Evolutionary conservation across 1,140 invertebrate species (phyloP).

Genomic region (Littorina saxatilis): DNA sequence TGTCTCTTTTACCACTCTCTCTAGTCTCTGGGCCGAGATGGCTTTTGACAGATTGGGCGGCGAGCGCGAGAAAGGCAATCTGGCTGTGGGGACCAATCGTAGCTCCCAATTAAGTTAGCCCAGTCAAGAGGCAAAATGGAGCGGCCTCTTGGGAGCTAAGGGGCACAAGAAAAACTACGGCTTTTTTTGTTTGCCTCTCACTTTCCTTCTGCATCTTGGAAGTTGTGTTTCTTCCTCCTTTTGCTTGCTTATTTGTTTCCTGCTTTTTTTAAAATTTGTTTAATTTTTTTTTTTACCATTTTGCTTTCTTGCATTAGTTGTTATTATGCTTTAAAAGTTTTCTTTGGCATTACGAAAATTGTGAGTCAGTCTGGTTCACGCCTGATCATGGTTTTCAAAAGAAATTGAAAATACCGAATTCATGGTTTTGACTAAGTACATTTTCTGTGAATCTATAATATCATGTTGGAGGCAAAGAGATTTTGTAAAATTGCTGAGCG

Average conservation of each 20-base stretch:
- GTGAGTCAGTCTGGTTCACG: too few relatives aligned
- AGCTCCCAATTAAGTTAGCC: neutral
- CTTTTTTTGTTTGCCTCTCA: neutral
- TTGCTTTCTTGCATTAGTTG: neutral
- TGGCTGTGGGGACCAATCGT: neutral
- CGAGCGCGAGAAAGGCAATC: neutral
- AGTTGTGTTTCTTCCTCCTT: neutral
- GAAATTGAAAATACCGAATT: too few relatives aligned
- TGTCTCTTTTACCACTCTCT: neutral
- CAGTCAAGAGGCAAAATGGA: neutral
- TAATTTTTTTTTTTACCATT: neutral
- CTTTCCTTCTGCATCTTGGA: neutral
- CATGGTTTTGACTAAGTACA: too few relatives aligned
- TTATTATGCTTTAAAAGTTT: neutral
- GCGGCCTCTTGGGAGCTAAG: neutral
- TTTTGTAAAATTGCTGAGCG: too few relatives aligned
- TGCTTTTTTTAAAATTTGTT: neutral
- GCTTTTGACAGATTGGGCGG: constrained; percentile 9
- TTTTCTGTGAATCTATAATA: too few relatives aligned
- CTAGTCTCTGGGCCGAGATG: neutral
- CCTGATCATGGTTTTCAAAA: too few relatives aligned
- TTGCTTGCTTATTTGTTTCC: neutral
- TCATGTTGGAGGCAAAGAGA: too few relatives aligned
- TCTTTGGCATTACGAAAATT: neutral
- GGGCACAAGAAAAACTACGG: neutral